Conservation (phyloP, 2,888 invertebrate species). For the Acrocyrtus sp. region DNA sequence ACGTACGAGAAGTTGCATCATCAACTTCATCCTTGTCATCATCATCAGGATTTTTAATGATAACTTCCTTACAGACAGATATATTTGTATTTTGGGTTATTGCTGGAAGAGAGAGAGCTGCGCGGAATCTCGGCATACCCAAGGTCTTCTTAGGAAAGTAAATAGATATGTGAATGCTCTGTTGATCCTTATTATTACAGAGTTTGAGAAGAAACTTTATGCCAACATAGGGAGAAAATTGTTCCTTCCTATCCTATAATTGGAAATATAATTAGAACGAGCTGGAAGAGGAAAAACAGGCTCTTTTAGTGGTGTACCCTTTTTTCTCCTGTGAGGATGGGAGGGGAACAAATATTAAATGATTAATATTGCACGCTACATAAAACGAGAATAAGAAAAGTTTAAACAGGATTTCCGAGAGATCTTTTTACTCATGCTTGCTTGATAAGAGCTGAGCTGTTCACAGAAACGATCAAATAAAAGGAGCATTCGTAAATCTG, state of each 20-base stretch:
- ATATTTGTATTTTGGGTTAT: constrained; percentile 18
- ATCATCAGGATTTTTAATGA: constrained; percentile 32
- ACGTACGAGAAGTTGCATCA: constrained; percentile 32
- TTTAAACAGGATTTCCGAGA: too few species aligned
- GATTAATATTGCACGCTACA: too few species aligned
- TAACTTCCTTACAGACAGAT: constrained; percentile 34
- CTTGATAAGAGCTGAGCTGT: too few species aligned
- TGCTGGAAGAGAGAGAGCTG: background rate
- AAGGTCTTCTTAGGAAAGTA: background rate
- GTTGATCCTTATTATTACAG: constrained; percentile 7
- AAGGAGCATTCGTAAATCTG: too few species aligned
- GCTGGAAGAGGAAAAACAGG: constrained; percentile 25
- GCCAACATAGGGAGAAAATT: background rate
- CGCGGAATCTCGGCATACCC: background rate
- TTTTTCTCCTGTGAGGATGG: too few species aligned
- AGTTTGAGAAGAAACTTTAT: background rate
- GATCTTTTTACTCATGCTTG: too few species aligned
- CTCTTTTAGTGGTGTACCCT: background rate
- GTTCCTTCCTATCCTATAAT: constrained; percentile 36
- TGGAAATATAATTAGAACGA: constrained; percentile 49
- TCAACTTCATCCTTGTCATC: constrained; percentile 4
- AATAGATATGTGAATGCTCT: background rate
- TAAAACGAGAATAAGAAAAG: too few species aligned
- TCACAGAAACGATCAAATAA: too few species aligned
- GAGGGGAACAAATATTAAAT: too few species aligned